Evolutionary conservation across 2,888 invertebrate genomes (phyloP), one percentile per base, ranked within the genome.

Genomic region (Tetheella fluctuosa): DNA sequence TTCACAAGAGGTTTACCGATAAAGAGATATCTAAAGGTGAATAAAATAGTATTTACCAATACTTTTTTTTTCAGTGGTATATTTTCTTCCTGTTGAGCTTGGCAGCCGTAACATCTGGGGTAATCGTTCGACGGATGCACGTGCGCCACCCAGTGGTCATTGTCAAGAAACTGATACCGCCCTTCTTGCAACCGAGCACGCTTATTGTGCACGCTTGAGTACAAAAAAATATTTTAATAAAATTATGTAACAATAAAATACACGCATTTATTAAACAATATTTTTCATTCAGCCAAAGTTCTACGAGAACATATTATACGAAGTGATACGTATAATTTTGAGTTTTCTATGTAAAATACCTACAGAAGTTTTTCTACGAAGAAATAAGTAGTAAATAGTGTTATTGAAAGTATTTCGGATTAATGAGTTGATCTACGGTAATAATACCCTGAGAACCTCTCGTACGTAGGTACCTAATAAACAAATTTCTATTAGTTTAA

Each of bases 11-110:
- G n/a, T n/a, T n/a, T n/a, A n/a, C n/a, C n/a, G n/a, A n/a, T n/a
- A n/a, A n/a, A n/a, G n/a, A n/a, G n/a, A n/a, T n/a, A n/a, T n/a
- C n/a, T n/a, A n/a, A n/a, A n/a, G n/a, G n/a, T n/a, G n/a, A n/a
- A n/a, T n/a, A n/a, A n/a, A n/a, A n/a, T n/a, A 6, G 34, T 34
- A 6, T 34, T 34, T 34, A 25, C 25, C 25, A 6, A 25, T 25
- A 25, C 7, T 8, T 1, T 34, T 34, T 39, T 57, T 68, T 62
- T 12, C 69, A 79, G 78, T 79, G 78, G 77, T 64, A 75, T 59
- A 59, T 73, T 28, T 28, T 76, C n/a, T 63, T 80, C 23, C 54
- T 80, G 60, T 58, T 71, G 54, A 68, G 69, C 39, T 52, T 77
- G 20, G 58, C 70, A 30, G 60, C 68, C 0, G 28, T 70, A 20